Percentiles rank a stretch among this genome's conserved stretches.
Evolutionary conservation across 2,113 vertebrate species (phyloP).

Genomic region (Equus quagga): DNA sequence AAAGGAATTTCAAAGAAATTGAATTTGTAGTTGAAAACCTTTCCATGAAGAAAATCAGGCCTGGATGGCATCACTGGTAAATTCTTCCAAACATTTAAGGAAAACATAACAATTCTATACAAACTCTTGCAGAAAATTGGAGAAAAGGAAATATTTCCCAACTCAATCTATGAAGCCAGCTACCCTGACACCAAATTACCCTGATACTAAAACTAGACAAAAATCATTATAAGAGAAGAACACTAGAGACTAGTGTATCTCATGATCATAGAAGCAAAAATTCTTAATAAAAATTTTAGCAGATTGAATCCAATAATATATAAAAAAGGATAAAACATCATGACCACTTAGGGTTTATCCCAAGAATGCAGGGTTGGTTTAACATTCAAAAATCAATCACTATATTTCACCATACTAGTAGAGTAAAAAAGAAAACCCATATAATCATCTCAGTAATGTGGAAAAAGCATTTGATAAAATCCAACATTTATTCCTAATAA

Average conservation of each 20-base stretch:
- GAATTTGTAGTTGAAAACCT: not conserved
- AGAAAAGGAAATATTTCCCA: not conserved
- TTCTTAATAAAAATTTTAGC: not conserved
- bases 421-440: not conserved
- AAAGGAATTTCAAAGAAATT: conserved; percentile 5
- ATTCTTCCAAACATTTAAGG: conserved; percentile 2
- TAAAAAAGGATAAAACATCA: not conserved
- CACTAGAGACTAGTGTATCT: not conserved
- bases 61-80: not conserved
- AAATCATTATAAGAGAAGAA: not conserved
- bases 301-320: not conserved
- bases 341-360: not conserved
- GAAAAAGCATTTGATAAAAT: conserved; percentile 23
- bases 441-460: not conserved
- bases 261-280: not conserved
- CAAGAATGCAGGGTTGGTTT: not conserved
- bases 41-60: not conserved
- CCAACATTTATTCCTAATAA: not conserved
- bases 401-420: not conserved
- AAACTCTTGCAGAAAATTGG: conserved; percentile 1
- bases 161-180: not conserved
- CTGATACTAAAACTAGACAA: not conserved
- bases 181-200: not conserved
- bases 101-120: not conserved
- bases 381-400: not conserved